Evolutionary conservation across 2,888 invertebrate genomes (phyloP).

Genomic region (Trilocha varians): DNA sequence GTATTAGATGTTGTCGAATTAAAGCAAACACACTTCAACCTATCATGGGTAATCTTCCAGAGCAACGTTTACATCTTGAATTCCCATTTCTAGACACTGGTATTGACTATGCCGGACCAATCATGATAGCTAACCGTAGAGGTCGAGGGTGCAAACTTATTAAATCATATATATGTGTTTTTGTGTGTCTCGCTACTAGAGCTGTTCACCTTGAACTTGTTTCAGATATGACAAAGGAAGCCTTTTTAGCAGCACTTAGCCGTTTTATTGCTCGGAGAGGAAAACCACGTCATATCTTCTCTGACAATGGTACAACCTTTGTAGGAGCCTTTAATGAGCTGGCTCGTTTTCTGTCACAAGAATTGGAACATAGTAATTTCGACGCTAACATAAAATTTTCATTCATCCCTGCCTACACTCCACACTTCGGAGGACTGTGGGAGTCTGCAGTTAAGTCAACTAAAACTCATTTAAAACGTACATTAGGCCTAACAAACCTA

Average conservation of each 20-base stretch:
- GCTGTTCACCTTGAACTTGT: conserved; percentile 15
- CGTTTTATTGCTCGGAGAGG: conserved; percentile 11
- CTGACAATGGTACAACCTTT: conserved; percentile 8
- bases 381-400: background rate
- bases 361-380: background rate
- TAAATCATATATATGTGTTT: conserved; percentile 16
- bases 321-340: no score
- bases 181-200: conserved; percentile 14
- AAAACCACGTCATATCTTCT: conserved; percentile 5
- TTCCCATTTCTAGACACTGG: no score
- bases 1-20: no score
- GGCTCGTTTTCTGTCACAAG: conserved; percentile 4
- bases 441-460: background rate
- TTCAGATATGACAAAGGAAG: conserved; percentile 12
- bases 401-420: conserved; percentile 3
- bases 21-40: no score
- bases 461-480: background rate
- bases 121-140: conserved; percentile 10
- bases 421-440: conserved; percentile 4
- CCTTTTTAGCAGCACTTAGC: conserved; percentile 11
- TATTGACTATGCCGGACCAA: conserved; percentile 7
- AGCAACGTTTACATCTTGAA: no score
- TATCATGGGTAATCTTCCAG: no score
- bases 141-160: conserved; percentile 13
- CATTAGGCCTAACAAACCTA: background rate